phyloP scores from a whole-genome alignment of 1,140 invertebrate species.

The Triops cancriformis region DNA sequence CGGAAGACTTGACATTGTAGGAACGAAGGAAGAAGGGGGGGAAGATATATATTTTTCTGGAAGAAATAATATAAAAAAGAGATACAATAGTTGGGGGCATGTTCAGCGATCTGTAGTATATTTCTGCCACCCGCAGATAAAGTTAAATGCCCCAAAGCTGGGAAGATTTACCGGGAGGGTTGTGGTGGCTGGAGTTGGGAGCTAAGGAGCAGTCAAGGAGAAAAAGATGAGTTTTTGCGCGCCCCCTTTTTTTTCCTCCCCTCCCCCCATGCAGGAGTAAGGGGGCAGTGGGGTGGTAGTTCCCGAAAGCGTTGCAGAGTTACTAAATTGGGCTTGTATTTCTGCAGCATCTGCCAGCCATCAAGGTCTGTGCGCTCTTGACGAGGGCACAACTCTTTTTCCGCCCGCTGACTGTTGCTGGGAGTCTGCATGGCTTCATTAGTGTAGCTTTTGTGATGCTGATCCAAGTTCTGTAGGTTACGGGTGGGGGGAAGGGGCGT shows the following conservation, averaged over 20 bases:
- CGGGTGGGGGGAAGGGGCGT: too few species aligned
- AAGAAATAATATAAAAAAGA: not conserved
- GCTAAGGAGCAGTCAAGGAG: not conserved
- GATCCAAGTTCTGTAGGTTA: not conserved
- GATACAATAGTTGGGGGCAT: not conserved
- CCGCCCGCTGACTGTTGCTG: not conserved
- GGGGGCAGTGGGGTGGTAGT: not conserved
- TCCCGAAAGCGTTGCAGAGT: not conserved
- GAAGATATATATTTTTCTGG: not conserved
- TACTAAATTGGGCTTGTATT: slow-evolving; percentile 9
- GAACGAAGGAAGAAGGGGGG: not conserved
- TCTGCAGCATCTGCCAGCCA: slow-evolving; percentile 12
- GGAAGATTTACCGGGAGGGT: not conserved
- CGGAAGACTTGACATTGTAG: slow-evolving; percentile 2
- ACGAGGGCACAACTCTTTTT: not conserved
- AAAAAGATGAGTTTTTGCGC: not conserved
- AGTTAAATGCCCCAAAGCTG: not conserved
- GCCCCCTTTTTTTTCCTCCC: not conserved
- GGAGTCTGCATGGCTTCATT: not conserved
- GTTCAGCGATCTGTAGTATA: not conserved
- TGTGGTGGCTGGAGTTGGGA: not conserved
- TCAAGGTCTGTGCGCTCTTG: not conserved
- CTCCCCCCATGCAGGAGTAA: not conserved
- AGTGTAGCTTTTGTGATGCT: not conserved
- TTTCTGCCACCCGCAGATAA: slow-evolving; percentile 5